Evolutionary conservation across 2,888 invertebrate genomes (phyloP).

Genomic region (Bibio marci): DNA sequence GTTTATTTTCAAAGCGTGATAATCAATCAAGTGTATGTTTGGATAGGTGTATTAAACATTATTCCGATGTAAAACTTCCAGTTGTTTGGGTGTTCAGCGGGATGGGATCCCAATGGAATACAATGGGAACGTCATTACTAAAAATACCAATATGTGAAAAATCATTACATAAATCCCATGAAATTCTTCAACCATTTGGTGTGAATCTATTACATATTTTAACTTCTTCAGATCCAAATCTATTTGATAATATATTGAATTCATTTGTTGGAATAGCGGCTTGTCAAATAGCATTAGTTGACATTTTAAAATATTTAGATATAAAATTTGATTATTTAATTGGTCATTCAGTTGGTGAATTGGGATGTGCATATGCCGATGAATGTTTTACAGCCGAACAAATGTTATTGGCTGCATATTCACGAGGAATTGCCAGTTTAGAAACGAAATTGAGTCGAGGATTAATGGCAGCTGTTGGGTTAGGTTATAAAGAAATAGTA

Average conservation of each 20-base stretch:
- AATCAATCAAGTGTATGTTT: too few relatives aligned
- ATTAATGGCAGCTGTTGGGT: constrained; percentile 71
- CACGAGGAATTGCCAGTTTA: constrained; percentile 49
- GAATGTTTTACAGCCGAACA: too few relatives aligned
- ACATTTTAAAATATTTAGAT: constrained; percentile 33
- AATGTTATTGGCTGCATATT: constrained; percentile 62
- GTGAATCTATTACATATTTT: constrained; percentile 46
- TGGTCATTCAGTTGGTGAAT: too few relatives aligned
- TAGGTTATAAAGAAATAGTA: constrained; percentile 32
- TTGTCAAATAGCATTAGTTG: too few relatives aligned
- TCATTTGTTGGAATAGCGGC: too few relatives aligned
- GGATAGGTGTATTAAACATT: too few relatives aligned
- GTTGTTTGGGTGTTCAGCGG: too few relatives aligned
- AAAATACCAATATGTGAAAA: too few relatives aligned
- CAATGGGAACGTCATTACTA: constrained; percentile 58
- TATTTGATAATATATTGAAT: constrained; percentile 45
- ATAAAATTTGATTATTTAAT: constrained; percentile 34
- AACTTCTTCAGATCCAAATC: constrained; percentile 39
- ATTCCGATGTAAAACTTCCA: too few relatives aligned
- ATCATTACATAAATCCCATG: too few relatives aligned
- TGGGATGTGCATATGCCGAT: too few relatives aligned
- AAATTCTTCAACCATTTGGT: constrained; percentile 37
- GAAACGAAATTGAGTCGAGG: constrained; percentile 47
- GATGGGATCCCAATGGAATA: constrained; percentile 71
- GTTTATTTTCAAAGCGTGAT: constrained; percentile 28